phyloP scores from a whole-genome alignment of 2,113 vertebrate genomes.

The Marmota monax region DNA sequence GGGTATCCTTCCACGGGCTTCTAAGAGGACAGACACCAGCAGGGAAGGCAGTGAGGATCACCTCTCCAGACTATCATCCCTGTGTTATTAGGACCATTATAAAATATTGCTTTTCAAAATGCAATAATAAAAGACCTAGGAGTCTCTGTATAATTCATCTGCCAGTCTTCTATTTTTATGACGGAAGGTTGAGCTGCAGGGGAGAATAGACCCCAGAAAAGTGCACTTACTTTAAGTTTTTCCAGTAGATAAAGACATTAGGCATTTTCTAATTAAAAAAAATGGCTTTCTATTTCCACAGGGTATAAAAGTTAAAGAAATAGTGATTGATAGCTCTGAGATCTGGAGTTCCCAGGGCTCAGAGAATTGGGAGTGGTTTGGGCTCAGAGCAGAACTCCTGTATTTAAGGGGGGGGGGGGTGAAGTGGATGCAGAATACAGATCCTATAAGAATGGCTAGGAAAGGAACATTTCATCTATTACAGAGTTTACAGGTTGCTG shows the following conservation, averaged over 20 bases:
- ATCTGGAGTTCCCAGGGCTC: neutral
- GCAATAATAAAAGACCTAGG: neutral
- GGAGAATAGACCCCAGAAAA: neutral
- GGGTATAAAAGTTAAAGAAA: neutral
- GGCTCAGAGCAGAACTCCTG: neutral
- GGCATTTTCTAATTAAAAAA: neutral
- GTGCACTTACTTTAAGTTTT: neutral
- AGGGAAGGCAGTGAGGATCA: neutral
- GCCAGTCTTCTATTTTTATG: neutral
- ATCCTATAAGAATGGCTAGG: neutral
- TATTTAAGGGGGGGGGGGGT: neutral
- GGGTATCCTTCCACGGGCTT: accelerated
- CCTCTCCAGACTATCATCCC: neutral
- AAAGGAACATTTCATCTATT: neutral
- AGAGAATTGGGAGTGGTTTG: neutral
- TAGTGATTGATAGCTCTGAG: neutral
- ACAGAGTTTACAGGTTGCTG: neutral
- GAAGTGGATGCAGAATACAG: neutral
- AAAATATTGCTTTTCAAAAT: conserved; percentile 1
- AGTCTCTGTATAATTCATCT: neutral
- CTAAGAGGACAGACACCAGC: neutral
- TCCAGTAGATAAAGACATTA: conserved; percentile 7
- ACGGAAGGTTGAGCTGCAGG: neutral
- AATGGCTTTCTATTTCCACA: neutral
- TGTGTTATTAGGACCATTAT: neutral